Conservation (phyloP, 2,888 invertebrate genomes). For the Therioaphis trifolii region DNA sequence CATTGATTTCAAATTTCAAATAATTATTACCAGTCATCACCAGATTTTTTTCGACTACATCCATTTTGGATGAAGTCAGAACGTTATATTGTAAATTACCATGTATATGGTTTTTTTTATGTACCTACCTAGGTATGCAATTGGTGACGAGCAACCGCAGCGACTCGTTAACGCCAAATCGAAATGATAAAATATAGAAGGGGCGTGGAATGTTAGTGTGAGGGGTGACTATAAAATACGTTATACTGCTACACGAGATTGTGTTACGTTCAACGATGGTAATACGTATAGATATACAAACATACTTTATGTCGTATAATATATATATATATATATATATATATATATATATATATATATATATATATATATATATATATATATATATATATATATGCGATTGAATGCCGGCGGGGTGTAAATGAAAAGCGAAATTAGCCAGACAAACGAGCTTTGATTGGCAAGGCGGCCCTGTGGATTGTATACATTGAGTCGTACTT, state of each 20-base stretch:
- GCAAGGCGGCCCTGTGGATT: slow-evolving; percentile 7
- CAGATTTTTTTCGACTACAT: no score
- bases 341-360: background rate
- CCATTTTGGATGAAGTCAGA: no score
- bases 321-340: background rate
- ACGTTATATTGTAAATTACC: no score
- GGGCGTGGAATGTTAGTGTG: background rate
- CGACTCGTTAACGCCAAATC: slow-evolving; percentile 38
- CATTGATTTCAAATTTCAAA: no score
- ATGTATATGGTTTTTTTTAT: no score
- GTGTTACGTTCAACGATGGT: background rate
- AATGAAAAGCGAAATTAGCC: slow-evolving; percentile 62
- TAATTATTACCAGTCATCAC: no score
- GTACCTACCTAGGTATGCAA: no score
- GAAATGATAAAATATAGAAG: background rate
- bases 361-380: slow-evolving; percentile 4
- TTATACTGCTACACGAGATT: background rate
- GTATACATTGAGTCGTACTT: background rate
- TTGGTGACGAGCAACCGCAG: no score
- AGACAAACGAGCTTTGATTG: slow-evolving; percentile 58
- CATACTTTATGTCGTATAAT: background rate
- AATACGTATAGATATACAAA: background rate
- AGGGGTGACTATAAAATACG: background rate
- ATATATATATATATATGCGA: slow-evolving; percentile 22
- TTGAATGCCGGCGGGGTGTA: slow-evolving; percentile 50